Conservation (phyloP, 1,140 invertebrate genomes). For the Bombus terrestris region DNA sequence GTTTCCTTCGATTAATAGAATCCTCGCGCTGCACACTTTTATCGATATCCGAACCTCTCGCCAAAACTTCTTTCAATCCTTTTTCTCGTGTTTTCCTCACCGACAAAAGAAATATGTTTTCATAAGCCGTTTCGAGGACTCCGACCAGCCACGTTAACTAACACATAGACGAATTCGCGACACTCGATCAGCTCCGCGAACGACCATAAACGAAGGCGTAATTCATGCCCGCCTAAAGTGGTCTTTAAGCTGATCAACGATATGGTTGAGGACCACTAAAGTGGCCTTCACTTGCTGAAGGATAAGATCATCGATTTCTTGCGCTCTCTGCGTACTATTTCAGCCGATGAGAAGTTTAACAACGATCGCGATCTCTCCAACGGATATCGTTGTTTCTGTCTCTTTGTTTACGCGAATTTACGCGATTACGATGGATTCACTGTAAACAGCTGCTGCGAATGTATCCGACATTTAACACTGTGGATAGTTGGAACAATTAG, state of each 20-base stretch:
- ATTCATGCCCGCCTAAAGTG: slow-evolving; percentile 39
- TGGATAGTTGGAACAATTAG: background rate
- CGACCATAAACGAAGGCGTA: slow-evolving; percentile 25
- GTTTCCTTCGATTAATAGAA: background rate
- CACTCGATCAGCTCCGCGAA: slow-evolving; percentile 33
- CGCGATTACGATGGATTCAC: background rate
- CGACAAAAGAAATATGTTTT: background rate
- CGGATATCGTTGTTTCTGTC: background rate
- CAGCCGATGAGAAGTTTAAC: background rate
- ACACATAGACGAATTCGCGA: slow-evolving; percentile 38
- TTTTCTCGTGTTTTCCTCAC: background rate
- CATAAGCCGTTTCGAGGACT: background rate
- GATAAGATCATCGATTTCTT: slow-evolving; percentile 32
- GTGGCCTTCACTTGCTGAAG: slow-evolving; percentile 24
- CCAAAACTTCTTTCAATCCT: background rate
- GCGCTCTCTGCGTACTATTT: background rate
- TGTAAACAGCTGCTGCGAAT: background rate
- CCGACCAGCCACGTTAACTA: background rate
- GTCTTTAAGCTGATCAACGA: slow-evolving; percentile 47
- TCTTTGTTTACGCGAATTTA: background rate
- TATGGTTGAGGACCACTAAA: slow-evolving; percentile 20
- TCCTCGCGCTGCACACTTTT: background rate
- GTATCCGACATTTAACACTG: background rate
- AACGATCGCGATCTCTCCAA: background rate
- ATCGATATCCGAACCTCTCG: background rate